A percentile compares a stretch with the other conserved stretches of the same genome.
Conservation (phyloP, 2,113 vertebrate genomes). For the Carassius auratus region DNA sequence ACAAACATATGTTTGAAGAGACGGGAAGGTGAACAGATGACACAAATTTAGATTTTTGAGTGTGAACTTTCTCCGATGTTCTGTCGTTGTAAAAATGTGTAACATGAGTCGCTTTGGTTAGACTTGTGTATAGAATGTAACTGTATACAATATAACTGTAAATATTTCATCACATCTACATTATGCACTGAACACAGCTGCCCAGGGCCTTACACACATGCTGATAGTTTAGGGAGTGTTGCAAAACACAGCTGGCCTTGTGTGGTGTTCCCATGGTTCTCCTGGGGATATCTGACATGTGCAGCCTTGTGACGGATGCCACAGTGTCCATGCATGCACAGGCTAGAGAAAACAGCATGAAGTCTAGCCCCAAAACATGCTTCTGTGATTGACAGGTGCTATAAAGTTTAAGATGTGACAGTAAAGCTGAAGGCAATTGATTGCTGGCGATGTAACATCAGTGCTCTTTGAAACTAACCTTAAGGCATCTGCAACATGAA, state of each 20-base stretch:
- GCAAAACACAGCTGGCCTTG: conserved; percentile 47
- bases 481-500: conserved; percentile 3
- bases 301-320: neutral
- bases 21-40: neutral
- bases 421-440: neutral
- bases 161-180: neutral
- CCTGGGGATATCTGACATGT: neutral
- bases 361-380: neutral
- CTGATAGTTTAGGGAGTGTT: conserved; percentile 46
- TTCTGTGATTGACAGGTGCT: neutral
- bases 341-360: neutral
- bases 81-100: neutral
- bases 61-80: neutral
- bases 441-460: conserved; percentile 11
- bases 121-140: neutral
- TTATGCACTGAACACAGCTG: conserved; percentile 30
- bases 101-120: neutral
- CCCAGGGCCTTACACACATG: conserved; percentile 52
- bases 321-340: neutral
- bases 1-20: neutral
- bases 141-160: neutral
- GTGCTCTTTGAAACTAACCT: neutral
- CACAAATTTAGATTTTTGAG: neutral
- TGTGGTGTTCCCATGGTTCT: conserved; percentile 53
- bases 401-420: neutral